Percentiles rank a stretch among this genome's conserved stretches.
These are phyloP conservation scores for Rhingia rostrata DNA, from an alignment of 2,888 invertebrate species.

Conservation along the genomic window DNA sequence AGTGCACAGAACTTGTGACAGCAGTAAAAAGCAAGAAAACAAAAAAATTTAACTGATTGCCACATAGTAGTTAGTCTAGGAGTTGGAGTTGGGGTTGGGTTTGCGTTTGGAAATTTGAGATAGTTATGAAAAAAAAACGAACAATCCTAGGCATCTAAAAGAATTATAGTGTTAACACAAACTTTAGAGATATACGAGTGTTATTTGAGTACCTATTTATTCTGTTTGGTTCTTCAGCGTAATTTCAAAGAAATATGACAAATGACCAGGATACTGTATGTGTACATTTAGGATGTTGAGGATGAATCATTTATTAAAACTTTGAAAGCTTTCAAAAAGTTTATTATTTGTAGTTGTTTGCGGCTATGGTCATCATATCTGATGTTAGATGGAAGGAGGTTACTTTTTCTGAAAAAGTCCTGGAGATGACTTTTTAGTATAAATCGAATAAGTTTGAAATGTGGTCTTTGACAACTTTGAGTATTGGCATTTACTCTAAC, in stretches of 20 bases:
- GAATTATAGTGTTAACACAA: conserved; percentile 4
- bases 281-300: conserved; percentile 8
- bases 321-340: conserved; percentile 24
- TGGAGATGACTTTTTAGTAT: neutral
- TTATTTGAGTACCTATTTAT: conserved; percentile 44
- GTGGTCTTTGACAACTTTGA: too few species aligned
- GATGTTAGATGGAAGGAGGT: neutral
- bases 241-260: conserved; percentile 45
- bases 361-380: neutral
- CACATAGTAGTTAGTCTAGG: conserved; percentile 10
- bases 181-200: conserved; percentile 11
- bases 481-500: too few species aligned
- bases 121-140: neutral
- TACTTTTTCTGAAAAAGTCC: neutral
- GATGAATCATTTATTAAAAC: conserved; percentile 30
- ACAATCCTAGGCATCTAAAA: neutral
- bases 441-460: too few species aligned
- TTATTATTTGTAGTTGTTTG: conserved; percentile 13
- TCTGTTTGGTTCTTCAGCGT: conserved; percentile 27
- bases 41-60: neutral
- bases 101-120: too few species aligned
- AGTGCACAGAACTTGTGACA: conserved; percentile 57
- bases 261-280: conserved; percentile 27
- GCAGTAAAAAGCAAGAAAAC: conserved; percentile 23
- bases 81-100: neutral